A percentile compares a stretch with the other conserved stretches of the same genome.
phyloP scores from a whole-genome alignment of 2,888 invertebrate genomes.

The Eubasilissa splendida region DNA sequence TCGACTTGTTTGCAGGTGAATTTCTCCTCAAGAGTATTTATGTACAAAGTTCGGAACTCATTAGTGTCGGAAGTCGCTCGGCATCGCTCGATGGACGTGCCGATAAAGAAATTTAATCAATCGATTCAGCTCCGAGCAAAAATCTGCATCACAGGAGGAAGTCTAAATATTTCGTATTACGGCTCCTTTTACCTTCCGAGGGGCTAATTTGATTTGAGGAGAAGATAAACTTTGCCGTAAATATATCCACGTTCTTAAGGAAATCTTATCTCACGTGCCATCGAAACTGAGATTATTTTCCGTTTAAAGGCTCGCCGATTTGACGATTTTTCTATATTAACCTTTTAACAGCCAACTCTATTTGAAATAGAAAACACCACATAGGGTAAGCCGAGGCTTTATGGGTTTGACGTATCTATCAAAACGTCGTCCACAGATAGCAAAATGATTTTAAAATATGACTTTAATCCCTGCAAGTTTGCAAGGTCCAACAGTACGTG shows the following conservation, averaged over 20 bases:
- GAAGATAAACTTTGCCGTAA: slow-evolving; percentile 35
- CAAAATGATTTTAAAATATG: too few relatives aligned
- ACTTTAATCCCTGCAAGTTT: too few relatives aligned
- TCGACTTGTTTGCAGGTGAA: slow-evolving; percentile 32
- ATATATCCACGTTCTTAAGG: not conserved
- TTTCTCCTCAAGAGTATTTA: slow-evolving; percentile 45
- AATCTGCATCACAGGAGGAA: slow-evolving; percentile 41
- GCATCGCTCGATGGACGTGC: slow-evolving; percentile 54
- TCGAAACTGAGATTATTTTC: not conserved
- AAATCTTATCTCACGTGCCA: slow-evolving; percentile 10
- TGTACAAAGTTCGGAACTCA: slow-evolving; percentile 55
- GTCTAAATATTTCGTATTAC: slow-evolving; percentile 43
- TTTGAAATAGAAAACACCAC: too few relatives aligned
- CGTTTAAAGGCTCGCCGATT: not conserved
- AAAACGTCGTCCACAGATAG: too few relatives aligned
- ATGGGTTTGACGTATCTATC: too few relatives aligned
- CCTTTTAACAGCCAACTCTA: too few relatives aligned
- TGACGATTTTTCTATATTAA: too few relatives aligned
- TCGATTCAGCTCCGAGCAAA: slow-evolving; percentile 29
- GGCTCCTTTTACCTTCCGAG: slow-evolving; percentile 42
- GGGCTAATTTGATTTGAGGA: slow-evolving; percentile 47
- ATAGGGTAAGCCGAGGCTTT: too few relatives aligned
- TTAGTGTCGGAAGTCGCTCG: slow-evolving; percentile 52
- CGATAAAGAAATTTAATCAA: slow-evolving; percentile 58
- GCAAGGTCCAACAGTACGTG: too few relatives aligned